Evolutionary conservation across 2,888 invertebrate species (phyloP).

Genomic region (Torymus texanus): DNA sequence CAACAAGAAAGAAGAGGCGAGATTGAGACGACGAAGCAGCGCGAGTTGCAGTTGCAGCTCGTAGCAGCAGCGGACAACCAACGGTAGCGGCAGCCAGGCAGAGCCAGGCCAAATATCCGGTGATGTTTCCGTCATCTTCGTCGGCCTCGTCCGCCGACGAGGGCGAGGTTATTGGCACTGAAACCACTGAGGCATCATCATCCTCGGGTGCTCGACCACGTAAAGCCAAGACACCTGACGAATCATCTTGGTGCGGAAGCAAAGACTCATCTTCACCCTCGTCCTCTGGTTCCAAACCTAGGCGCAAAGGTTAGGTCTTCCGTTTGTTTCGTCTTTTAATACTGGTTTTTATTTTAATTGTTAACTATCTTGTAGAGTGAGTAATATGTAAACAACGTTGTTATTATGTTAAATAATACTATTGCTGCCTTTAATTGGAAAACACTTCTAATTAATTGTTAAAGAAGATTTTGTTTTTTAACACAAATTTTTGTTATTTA

Average conservation of each 20-base stretch:
- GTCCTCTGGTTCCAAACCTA: constrained; percentile 9
- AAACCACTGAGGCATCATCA: neutral
- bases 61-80: too few species aligned
- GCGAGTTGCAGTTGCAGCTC: too few species aligned
- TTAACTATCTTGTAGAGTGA: too few species aligned
- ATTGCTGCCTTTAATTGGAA: too few species aligned
- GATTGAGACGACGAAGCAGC: too few species aligned
- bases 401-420: too few species aligned
- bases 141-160: constrained; percentile 55
- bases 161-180: constrained; percentile 28
- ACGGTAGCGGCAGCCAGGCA: too few species aligned
- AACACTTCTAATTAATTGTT: too few species aligned
- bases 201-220: neutral
- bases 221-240: neutral
- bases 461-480: too few species aligned
- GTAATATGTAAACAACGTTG: too few species aligned
- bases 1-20: too few species aligned
- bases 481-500: too few species aligned
- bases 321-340: neutral
- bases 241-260: neutral
- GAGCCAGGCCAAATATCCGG: neutral
- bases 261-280: constrained; percentile 1
- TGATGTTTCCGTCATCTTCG: constrained; percentile 53
- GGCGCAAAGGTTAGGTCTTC: constrained; percentile 47
- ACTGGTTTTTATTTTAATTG: neutral